A percentile compares a stretch with the other conserved stretches of the same genome.
These are phyloP conservation scores for Tangachromis dhanisi DNA, from an alignment of 2,113 vertebrate species.

Conservation along the genomic window DNA sequence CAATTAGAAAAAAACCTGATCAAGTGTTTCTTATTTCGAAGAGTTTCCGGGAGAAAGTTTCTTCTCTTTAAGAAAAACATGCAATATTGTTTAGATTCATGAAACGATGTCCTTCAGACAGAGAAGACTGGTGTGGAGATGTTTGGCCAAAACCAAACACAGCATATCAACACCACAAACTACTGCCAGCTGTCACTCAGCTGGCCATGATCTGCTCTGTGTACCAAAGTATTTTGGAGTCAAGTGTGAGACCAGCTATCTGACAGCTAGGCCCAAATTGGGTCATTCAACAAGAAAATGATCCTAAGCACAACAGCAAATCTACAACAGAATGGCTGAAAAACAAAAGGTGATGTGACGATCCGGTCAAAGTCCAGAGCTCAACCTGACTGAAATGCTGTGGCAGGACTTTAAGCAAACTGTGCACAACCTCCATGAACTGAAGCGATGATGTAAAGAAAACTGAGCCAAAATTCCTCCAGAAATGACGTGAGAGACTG, in stretches of 20 bases:
- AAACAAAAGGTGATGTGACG: background rate
- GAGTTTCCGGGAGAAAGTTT: background rate
- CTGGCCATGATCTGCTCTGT: background rate
- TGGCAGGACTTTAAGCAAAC: background rate
- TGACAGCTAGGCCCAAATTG: background rate
- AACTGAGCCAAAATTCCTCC: background rate
- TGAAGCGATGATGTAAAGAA: background rate
- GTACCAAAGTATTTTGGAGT: background rate
- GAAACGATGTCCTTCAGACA: background rate
- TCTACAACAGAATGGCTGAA: background rate
- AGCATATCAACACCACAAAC: background rate
- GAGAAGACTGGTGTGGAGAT: background rate
- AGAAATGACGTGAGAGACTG: background rate
- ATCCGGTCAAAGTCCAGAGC: background rate
- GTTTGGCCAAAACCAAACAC: background rate
- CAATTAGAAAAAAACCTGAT: background rate
- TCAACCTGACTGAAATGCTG: background rate
- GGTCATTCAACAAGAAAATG: background rate
- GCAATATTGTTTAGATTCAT: background rate
- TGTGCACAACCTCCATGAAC: background rate
- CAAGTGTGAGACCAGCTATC: background rate
- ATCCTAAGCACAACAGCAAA: background rate
- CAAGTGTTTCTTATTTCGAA: background rate
- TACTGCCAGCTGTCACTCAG: background rate
- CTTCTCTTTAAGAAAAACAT: background rate